phyloP scores from a whole-genome alignment of 2,113 vertebrate genomes.

The Chinchilla lanigera region DNA sequence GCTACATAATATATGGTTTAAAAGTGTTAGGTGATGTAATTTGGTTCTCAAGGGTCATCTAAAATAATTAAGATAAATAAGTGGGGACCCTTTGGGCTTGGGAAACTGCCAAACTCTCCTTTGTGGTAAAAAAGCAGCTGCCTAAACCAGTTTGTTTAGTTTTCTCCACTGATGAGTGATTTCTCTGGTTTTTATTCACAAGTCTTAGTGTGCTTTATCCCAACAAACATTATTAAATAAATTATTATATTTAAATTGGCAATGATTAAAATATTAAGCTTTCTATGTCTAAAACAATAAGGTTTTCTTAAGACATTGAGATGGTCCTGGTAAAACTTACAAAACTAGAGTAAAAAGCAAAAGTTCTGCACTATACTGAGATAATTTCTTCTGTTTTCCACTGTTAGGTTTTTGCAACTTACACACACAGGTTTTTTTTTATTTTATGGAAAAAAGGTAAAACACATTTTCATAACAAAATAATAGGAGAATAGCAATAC shows the following conservation, averaged over 20 bases:
- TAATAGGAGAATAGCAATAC: neutral
- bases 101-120: neutral
- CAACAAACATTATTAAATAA: neutral
- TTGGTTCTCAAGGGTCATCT: neutral
- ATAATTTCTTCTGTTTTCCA: neutral
- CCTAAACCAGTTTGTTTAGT: neutral
- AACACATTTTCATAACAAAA: neutral
- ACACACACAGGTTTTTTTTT: neutral
- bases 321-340: neutral
- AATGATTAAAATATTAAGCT: neutral
- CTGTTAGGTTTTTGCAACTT: neutral
- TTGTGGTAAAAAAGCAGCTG: neutral
- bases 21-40: neutral
- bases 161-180: neutral
- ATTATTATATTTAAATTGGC: neutral
- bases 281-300: neutral
- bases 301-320: neutral
- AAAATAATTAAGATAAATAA: neutral
- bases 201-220: neutral
- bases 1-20: neutral
- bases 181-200: neutral
- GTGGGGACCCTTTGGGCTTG: neutral
- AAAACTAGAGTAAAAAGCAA: neutral
- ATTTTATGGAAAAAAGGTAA: neutral
- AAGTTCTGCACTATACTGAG: neutral